Base-by-base conservation (phyloP, 2,888 invertebrate genomes). In the Anticlea derivata region DNA sequence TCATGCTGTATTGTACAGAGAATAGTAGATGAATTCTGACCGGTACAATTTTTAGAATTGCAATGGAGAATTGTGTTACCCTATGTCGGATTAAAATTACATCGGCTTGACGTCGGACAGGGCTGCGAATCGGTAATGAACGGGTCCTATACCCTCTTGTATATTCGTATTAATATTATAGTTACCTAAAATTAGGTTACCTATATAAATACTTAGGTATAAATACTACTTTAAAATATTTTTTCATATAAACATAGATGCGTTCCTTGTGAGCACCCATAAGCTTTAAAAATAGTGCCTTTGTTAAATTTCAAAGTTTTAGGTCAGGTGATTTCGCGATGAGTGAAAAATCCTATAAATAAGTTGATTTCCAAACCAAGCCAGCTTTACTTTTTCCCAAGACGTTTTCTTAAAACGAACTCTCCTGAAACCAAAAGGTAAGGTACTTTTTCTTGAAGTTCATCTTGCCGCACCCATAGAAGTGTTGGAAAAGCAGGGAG, bases 41-140 rank as follows among this genome's bases (percentile, higher is more conserved):
- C 8, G 35, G 43, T 35, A 30, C 22, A 33, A 43, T 38, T 50
- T 51, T 46, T 30, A 35, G 35, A 10, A 34, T 29, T 39, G 29
- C 39, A 41, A 51, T 38, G 22, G 34, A 23, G 50, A 49, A 55
- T 52, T 57, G 45, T 22, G 33, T 48, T 37, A 23, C 45, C 29
- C 8, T 22, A 44, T 37, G 17, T 41, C 35, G 43, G 52, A 61
- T 63, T 61, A 58, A 65, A 63, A 59, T 59, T 62, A 57, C 54
- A 55, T 38, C 39, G 52, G 50, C 47, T 38, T 49, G 61, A 56
- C 49, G 58, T 51, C 47, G 45, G 59, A 50, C 46, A 48, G 50
- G 33, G 41, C 43, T 43, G 23, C 53, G 59, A 61, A 66, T 65
- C 47, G 47, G 54, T 62, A 61, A 63, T 63, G 58, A 61, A 55